Evolutionary conservation across 2,888 invertebrate genomes (phyloP).

Genomic region (Tribolium freemani): DNA sequence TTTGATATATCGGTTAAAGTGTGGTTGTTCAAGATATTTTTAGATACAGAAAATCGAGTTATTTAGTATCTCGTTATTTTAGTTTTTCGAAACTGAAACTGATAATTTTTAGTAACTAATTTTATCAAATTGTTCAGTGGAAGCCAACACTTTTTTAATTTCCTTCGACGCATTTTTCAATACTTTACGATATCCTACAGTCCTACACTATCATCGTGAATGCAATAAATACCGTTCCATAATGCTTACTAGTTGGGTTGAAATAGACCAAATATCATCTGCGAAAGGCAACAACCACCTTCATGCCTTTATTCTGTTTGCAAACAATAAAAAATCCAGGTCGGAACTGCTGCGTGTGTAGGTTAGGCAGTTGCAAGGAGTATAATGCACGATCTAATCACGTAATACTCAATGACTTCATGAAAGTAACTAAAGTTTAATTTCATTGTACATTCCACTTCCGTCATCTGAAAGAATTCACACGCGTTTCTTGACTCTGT

Average conservation of each 20-base stretch:
- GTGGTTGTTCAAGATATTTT: too few species aligned
- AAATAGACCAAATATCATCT: not conserved
- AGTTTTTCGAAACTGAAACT: too few species aligned
- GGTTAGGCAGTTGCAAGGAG: not conserved
- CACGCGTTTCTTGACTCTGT: conserved; percentile 32
- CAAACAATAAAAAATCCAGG: conserved; percentile 21
- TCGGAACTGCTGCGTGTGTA: conserved; percentile 23
- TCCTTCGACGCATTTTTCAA: too few species aligned
- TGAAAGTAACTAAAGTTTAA: not conserved
- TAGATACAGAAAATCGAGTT: too few species aligned
- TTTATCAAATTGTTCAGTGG: too few species aligned
- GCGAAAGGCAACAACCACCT: not conserved
- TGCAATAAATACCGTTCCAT: not conserved
- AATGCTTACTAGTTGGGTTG: not conserved
- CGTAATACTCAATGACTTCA: not conserved
- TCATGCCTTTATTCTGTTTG: not conserved
- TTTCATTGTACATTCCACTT: not conserved
- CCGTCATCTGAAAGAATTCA: conserved; percentile 16
- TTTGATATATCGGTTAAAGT: too few species aligned
- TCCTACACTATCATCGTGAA: too few species aligned
- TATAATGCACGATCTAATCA: conserved; percentile 2
- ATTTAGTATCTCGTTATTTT: too few species aligned
- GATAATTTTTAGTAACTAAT: too few species aligned
- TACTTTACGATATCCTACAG: too few species aligned
- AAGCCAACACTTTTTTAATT: too few species aligned